Base-by-base conservation (phyloP, 2,113 vertebrate species). In the Zosterops borbonicus region DNA sequence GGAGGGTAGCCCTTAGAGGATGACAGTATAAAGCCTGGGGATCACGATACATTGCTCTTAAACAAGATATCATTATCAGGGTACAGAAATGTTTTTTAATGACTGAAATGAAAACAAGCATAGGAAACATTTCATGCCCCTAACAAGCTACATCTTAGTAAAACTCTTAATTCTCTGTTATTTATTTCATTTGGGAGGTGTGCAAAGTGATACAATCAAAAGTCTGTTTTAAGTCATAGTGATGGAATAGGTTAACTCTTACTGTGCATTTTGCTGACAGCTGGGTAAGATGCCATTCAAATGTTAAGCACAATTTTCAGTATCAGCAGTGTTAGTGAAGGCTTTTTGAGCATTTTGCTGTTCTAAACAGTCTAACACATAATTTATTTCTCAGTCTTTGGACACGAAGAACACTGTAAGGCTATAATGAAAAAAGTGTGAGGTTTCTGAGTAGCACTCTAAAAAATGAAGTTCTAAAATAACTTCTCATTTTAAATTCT, bases 51-150 rank as follows among this genome's bases (percentile, higher is more conserved):
- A 17, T 59, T 76, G 13, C 35, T 65, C 12, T 81, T 75, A 50
- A 52, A 63, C 3, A 5, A 17, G 19, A 17, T n/a, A 25, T 11
- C 0, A 0, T 59, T 47, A 21, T 64, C 18, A 28, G 13, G 17
- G 17, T 81, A 29, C 39, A 70, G n/a, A 92, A 69, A 19, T 12
- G 3, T 50, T 62, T 25, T 92, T 64, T 13, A 39, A 14, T 27
- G 27, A 19, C 42, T 33, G 31, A 77, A 31, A 29, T 55, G 42
- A 87, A 80, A 88, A 44, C 50, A 90, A 69, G 22, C 11, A 15
- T 39, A 50, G 50, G 42, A 81, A 64, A 39, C 9, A 27, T 49
- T 53, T 89, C 1, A 44, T 77, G 53, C 16, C 80, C 53, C 4
- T 67, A 44, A 81, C 39, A 76, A 46, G 47, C 37, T 49, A 4